Evolutionary conservation across 2,888 invertebrate genomes (phyloP).

Genomic region (Timandra comae): DNA sequence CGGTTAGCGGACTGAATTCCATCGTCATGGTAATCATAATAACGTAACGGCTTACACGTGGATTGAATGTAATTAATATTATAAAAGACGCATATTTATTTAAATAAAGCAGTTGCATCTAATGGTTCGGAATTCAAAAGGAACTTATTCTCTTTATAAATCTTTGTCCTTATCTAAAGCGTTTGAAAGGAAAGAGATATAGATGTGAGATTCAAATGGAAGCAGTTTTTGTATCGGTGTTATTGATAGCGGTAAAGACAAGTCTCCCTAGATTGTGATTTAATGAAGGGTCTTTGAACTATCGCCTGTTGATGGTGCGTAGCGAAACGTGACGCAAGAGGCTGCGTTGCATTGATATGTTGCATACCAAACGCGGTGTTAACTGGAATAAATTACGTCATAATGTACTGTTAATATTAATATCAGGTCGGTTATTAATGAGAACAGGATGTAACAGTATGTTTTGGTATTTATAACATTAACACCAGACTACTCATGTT

Average conservation of each 20-base stretch:
- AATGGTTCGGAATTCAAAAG: too few species aligned
- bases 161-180: slow-evolving; percentile 13
- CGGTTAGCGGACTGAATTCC: slow-evolving; percentile 8
- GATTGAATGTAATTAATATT: too few species aligned
- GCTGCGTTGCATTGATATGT: slow-evolving; percentile 15
- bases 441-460: too few species aligned
- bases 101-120: too few species aligned
- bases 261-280: slow-evolving; percentile 34
- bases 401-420: not conserved
- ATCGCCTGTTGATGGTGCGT: slow-evolving; percentile 29
- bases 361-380: slow-evolving; percentile 2
- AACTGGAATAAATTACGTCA: slow-evolving; percentile 7
- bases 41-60: too few species aligned
- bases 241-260: slow-evolving; percentile 28
- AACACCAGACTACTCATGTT: too few species aligned
- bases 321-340: slow-evolving; percentile 28
- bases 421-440: too few species aligned
- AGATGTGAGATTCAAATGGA: slow-evolving; percentile 17
- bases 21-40: too few species aligned
- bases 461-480: too few species aligned
- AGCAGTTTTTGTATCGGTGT: slow-evolving; percentile 18
- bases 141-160: too few species aligned
- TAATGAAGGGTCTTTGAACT: slow-evolving; percentile 53
- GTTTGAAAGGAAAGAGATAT: slow-evolving; percentile 15
- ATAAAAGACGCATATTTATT: too few species aligned